phyloP scores from a whole-genome alignment of 1,140 invertebrate species.

The Tenebrio molitor region DNA sequence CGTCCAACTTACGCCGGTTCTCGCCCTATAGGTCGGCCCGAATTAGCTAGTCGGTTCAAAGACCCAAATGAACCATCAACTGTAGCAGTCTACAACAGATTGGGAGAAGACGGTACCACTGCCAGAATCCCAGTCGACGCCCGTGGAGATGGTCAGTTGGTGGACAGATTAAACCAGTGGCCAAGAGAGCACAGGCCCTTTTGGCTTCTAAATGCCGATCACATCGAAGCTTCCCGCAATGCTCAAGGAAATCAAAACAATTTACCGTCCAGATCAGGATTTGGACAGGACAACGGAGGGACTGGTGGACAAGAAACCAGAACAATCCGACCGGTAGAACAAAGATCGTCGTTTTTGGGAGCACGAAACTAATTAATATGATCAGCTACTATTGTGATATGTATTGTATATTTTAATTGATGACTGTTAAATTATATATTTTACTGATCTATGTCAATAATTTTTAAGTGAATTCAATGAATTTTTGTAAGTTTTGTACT shows the following conservation, averaged over 20 bases:
- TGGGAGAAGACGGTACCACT: constrained; percentile 56
- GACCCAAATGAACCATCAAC: constrained; percentile 46
- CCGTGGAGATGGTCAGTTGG: constrained; percentile 66
- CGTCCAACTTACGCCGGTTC: constrained; percentile 60
- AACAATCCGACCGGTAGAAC: background rate
- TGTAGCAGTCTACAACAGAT: constrained; percentile 56
- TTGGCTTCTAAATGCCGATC: constrained; percentile 70
- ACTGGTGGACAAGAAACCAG: background rate
- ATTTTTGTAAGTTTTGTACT: too few species aligned
- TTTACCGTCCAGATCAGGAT: constrained; percentile 3
- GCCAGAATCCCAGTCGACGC: constrained; percentile 66
- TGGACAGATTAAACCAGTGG: constrained; percentile 68
- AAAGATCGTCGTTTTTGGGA: constrained; percentile 17
- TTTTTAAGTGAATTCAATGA: too few species aligned
- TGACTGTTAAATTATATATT: too few species aligned
- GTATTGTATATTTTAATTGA: background rate
- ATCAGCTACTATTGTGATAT: background rate
- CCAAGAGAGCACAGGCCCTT: constrained; percentile 71
- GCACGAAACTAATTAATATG: background rate
- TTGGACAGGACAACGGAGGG: background rate
- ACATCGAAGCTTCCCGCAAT: constrained; percentile 67
- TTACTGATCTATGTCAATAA: too few species aligned
- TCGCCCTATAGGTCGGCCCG: constrained; percentile 58
- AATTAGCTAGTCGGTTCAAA: constrained; percentile 59
- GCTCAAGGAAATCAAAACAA: constrained; percentile 49